These are phyloP conservation scores for Clarias fuscus DNA, from an alignment of 2,797 vertebrate species.

Conservation along the genomic window DNA sequence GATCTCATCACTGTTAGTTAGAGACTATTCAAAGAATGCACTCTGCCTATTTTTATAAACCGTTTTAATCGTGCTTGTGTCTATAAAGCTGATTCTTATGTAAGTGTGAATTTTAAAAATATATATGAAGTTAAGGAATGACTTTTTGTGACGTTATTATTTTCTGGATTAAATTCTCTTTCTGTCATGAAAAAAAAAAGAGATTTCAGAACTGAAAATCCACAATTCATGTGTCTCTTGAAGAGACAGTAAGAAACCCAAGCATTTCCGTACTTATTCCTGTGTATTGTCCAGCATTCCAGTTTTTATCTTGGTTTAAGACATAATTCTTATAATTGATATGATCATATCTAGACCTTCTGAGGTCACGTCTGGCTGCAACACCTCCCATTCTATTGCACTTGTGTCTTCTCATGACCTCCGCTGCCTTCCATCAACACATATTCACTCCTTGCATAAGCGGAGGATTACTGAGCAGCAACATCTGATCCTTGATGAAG, in stretches of 20 bases:
- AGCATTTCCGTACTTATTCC: not conserved
- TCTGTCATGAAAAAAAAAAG: no score
- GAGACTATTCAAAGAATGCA: slow-evolving; percentile 15
- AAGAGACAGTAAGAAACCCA: not conserved
- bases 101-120: not conserved
- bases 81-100: not conserved
- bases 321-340: not conserved
- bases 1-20: slow-evolving; percentile 51
- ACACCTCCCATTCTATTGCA: slow-evolving; percentile 16
- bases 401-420: slow-evolving; percentile 6
- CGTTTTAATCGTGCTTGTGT: not conserved
- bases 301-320: not conserved
- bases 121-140: not conserved
- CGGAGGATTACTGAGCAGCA: not conserved
- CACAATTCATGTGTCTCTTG: not conserved
- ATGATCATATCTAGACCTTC: slow-evolving; percentile 7
- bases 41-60: slow-evolving; percentile 33
- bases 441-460: not conserved
- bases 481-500: not conserved
- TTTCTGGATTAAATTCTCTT: not conserved
- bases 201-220: not conserved
- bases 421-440: not conserved
- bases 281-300: not conserved
- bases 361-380: not conserved
- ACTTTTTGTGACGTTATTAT: not conserved